Evolutionary conservation across 2,797 vertebrate genomes (phyloP), one percentile per base, ranked within the genome.

Genomic region (Hoplostethus atlanticus): DNA sequence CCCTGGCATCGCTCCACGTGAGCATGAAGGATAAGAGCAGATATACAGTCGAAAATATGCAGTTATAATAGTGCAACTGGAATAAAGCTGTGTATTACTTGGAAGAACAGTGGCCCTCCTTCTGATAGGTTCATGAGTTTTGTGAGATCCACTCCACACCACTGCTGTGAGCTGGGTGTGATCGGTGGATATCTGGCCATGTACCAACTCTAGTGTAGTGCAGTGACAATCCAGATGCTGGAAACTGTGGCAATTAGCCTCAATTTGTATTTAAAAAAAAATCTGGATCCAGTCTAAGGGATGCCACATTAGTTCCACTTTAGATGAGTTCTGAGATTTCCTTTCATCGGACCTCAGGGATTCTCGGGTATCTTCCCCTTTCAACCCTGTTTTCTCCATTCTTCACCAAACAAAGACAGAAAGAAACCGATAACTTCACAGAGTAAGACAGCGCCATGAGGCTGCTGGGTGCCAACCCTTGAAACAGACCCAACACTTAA

Each of bases 231-330:
- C 77, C 81, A 21, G 36, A 81, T 55, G 83, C 82, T 83, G 74
- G 86, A 91, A 73, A 87, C 62, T 53, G 50, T 68, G 80, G 86
- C 91, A 95, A 95, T 95, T 94, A 95, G 92, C 85, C 89, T 90
- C 92, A 94, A 95, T 95, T 95, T 94, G 94, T 95, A 90, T 90
- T 78, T 59, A 83, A 81, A 50, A 47, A 86, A 93, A 91, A 89
- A 74, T 80, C 74, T 86, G 75, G 77, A 84, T 84, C 83, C 89
- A 82, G 84, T 89, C 78, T 76, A 85, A 89, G 77, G 77, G 83
- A 93, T 85, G 88, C 88, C 90, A 83, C 88, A 93, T 95, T 94
- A 93, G 95, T 94, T 95, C 92, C 90, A 86, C 86, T 91, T 92
- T 84, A 76, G 81, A 85, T 74, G 81, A 87, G 81, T 84, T 79